These are phyloP conservation scores for Hypercompe scribonia DNA, from an alignment of 2,888 invertebrate species.

Conservation along the genomic window DNA sequence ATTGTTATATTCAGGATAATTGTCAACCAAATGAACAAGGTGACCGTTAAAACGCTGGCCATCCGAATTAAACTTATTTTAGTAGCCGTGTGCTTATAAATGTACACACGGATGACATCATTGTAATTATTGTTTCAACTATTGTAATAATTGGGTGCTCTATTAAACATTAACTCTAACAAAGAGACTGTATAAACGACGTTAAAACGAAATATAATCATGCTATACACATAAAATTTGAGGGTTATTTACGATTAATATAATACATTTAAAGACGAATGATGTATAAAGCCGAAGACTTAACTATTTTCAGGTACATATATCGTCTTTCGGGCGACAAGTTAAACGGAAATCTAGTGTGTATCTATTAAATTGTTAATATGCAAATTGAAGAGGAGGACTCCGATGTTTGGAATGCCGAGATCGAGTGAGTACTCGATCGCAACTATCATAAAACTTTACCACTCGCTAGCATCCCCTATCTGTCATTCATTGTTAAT, in stretches of 20 bases:
- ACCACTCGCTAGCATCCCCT: constrained; percentile 51
- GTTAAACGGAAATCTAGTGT: constrained; percentile 26
- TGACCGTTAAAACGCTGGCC: constrained; percentile 11
- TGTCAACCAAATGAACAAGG: not conserved
- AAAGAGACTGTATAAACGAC: not conserved
- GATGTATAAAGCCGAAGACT: constrained; percentile 14
- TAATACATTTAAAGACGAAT: constrained; percentile 15
- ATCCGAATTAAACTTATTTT: constrained; percentile 2
- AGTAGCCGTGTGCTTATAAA: constrained; percentile 5
- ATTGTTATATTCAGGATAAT: not conserved
- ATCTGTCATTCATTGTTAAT: constrained; percentile 33
- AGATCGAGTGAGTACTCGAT: constrained; percentile 73
- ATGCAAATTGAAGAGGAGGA: constrained; percentile 59
- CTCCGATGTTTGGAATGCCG: constrained; percentile 68
- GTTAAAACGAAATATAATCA: not conserved
- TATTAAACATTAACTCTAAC: constrained; percentile 3
- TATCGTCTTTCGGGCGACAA: constrained; percentile 28
- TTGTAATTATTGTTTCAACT: constrained; percentile 15
- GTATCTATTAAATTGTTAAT: constrained; percentile 34
- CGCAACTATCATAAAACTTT: constrained; percentile 29
- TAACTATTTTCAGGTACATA: constrained; percentile 43
- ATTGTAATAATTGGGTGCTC: constrained; percentile 3
- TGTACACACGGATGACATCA: constrained; percentile 31
- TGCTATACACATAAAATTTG: not conserved
- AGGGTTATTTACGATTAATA: not conserved